These are phyloP conservation scores for Brevimyrus niger DNA, from an alignment of 2,113 vertebrate genomes.

Conservation along the genomic window DNA sequence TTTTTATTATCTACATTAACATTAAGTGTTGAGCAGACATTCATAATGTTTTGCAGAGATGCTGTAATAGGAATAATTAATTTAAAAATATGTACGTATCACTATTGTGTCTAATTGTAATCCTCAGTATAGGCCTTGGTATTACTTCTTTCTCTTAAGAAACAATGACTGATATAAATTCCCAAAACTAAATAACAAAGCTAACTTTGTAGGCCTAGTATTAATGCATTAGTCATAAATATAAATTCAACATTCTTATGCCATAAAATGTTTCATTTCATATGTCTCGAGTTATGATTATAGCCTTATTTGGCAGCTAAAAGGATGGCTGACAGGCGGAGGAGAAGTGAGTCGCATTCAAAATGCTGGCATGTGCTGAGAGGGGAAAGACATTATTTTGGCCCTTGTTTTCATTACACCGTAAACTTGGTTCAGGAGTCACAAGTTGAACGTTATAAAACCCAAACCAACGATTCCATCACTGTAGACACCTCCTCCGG, in stretches of 20 bases:
- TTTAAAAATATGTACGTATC: not conserved
- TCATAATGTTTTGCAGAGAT: not conserved
- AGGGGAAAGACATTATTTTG: not conserved
- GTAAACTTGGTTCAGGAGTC: conserved; percentile 57
- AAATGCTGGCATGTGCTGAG: not conserved
- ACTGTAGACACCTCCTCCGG: conserved; percentile 73
- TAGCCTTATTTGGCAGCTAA: conserved; percentile 23
- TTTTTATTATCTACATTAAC: not conserved
- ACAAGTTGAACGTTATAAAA: conserved; percentile 64
- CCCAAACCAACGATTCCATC: not conserved
- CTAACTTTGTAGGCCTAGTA: not conserved
- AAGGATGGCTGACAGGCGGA: conserved; percentile 6
- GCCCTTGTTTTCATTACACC: not conserved
- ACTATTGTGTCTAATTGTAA: not conserved
- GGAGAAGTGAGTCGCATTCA: not conserved
- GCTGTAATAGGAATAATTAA: not conserved
- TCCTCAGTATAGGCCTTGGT: not conserved
- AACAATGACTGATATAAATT: not conserved
- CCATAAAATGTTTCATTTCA: conserved; percentile 23
- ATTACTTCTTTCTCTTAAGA: not conserved
- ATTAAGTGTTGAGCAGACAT: not conserved
- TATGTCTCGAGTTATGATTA: conserved; percentile 23
- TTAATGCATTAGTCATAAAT: conserved; percentile 1
- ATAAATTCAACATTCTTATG: not conserved
- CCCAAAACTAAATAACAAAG: conserved; percentile 11